Percentiles rank a stretch among this genome's conserved stretches.
Conservation (phyloP, 2,888 invertebrate genomes). For the Xylophagus ater region DNA sequence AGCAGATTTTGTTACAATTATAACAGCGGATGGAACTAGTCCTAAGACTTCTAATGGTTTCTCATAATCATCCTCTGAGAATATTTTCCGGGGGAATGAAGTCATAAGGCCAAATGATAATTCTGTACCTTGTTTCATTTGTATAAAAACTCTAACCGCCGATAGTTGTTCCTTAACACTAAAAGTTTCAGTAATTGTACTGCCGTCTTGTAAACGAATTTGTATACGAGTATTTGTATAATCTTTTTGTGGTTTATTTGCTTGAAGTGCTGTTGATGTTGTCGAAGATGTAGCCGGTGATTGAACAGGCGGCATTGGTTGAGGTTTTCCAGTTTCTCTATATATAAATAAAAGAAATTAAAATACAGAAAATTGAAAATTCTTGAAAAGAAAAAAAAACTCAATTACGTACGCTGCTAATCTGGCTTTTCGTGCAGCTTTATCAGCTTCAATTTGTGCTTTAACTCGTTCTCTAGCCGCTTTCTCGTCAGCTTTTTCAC, state of each 20-base stretch:
- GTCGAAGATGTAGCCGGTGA: conserved; percentile 32
- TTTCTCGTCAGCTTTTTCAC: conserved; percentile 84
- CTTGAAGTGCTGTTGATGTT: conserved; percentile 26
- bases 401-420: conserved; percentile 36
- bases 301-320: conserved; percentile 17
- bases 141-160: conserved; percentile 79
- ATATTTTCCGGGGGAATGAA: conserved; percentile 81
- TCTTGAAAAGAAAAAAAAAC: not conserved
- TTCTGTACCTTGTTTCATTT: conserved; percentile 67
- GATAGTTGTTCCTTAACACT: conserved; percentile 79
- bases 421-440: conserved; percentile 66
- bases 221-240: conserved; percentile 62
- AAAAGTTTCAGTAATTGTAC: conserved; percentile 61
- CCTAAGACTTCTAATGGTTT: conserved; percentile 76
- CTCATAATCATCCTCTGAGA: conserved; percentile 75
- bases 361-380: not conserved
- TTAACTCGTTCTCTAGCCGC: conserved; percentile 71
- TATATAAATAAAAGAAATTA: conserved; percentile 6
- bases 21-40: conserved; percentile 71
- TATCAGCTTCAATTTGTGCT: conserved; percentile 87
- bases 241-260: conserved; percentile 40
- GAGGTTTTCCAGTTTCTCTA: conserved; percentile 17
- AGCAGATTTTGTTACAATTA: conserved; percentile 57
- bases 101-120: conserved; percentile 77
- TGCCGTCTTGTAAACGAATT: conserved; percentile 67